Percentiles rank a stretch among this genome's conserved stretches.
These are phyloP conservation scores for Isurus oxyrinchus DNA, from an alignment of 2,113 vertebrate genomes.

Conservation along the genomic window DNA sequence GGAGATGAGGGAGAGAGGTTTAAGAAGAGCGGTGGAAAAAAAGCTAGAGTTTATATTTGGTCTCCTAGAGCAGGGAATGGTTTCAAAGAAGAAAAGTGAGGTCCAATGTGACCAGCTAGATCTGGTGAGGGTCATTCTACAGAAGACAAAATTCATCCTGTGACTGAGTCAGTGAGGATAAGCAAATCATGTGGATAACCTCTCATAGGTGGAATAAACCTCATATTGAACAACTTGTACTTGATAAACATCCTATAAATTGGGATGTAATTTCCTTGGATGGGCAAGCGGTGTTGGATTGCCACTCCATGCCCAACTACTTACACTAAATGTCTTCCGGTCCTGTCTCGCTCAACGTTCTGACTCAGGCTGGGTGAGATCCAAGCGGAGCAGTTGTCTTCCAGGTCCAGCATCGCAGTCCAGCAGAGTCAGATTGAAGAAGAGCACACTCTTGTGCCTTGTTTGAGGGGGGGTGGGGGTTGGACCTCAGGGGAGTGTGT, in stretches of 20 bases:
- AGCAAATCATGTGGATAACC: neutral
- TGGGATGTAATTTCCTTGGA: neutral
- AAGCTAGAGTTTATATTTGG: neutral
- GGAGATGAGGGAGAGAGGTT: neutral
- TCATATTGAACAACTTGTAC: neutral
- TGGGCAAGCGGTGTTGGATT: too few relatives aligned
- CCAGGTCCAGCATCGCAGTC: too few relatives aligned
- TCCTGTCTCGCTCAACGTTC: too few relatives aligned
- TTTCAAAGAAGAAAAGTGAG: neutral
- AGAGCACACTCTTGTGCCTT: too few relatives aligned
- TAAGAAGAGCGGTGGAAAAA: neutral
- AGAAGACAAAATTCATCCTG: neutral
- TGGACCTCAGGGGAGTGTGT: too few relatives aligned
- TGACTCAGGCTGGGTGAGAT: too few relatives aligned
- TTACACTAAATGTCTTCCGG: too few relatives aligned
- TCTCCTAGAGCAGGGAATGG: neutral
- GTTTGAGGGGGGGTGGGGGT: too few relatives aligned
- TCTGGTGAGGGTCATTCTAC: neutral
- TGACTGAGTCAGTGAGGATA: neutral
- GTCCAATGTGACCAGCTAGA: neutral
- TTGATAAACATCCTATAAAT: neutral
- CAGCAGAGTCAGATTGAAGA: too few relatives aligned
- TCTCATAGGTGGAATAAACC: neutral
- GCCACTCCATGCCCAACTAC: too few relatives aligned
- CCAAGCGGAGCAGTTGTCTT: too few relatives aligned